phyloP scores from a whole-genome alignment of 2,888 invertebrate genomes.

The Calephelis perditalis region DNA sequence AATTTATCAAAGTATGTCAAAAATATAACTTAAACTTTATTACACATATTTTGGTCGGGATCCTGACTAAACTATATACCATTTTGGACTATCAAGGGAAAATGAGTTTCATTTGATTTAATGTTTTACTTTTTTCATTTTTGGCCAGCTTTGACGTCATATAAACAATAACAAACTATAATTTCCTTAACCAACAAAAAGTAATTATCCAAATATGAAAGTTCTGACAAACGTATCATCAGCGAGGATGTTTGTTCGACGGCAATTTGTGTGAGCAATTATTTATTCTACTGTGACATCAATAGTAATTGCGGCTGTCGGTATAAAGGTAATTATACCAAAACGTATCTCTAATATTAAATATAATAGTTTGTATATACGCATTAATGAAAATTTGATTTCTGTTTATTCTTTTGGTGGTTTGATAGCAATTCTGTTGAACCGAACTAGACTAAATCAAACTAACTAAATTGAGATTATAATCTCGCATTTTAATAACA shows the following conservation, averaged over 20 bases:
- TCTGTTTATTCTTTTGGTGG: conserved; percentile 4
- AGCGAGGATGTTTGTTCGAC: not conserved
- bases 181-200: not conserved
- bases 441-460: too few species aligned
- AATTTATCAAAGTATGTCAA: too few species aligned
- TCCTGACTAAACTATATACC: too few species aligned
- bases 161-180: not conserved
- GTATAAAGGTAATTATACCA: conserved; percentile 15
- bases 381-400: conserved; percentile 1
- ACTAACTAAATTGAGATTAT: too few species aligned
- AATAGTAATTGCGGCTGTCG: conserved; percentile 29
- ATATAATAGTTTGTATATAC: not conserved
- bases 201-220: conserved; percentile 4
- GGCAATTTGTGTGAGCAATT: conserved; percentile 22
- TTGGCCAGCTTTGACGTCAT: too few species aligned
- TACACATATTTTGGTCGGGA: too few species aligned
- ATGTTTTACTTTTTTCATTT: too few species aligned
- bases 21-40: too few species aligned
- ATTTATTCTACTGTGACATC: conserved; percentile 27
- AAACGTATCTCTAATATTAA: conserved; percentile 2
- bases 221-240: not conserved
- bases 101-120: too few species aligned
- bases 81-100: too few species aligned
- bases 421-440: not conserved
- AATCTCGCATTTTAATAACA: too few species aligned